phyloP scores from a whole-genome alignment of 2,888 invertebrate genomes.

The Physocephala rufipes region DNA sequence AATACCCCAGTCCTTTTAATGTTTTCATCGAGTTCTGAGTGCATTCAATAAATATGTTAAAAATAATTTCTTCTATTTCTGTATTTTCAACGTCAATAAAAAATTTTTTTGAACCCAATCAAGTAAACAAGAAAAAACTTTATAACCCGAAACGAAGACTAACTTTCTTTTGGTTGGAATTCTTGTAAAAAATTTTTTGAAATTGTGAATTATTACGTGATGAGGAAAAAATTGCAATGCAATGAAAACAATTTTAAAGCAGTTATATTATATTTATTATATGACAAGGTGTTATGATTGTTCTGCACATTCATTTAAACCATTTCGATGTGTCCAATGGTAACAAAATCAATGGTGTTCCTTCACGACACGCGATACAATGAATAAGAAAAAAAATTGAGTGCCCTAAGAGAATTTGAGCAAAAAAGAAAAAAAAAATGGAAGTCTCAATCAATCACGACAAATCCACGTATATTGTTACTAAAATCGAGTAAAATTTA shows the following conservation, averaged over 20 bases:
- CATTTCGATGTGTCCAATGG: neutral
- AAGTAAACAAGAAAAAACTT: neutral
- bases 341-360: neutral
- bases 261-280: constrained; percentile 13
- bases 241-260: constrained; percentile 8
- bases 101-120: constrained; percentile 1
- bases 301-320: constrained; percentile 9
- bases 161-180: neutral
- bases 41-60: constrained; percentile 17
- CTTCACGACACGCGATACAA: neutral
- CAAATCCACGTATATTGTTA: neutral
- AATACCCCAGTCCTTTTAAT: constrained; percentile 17
- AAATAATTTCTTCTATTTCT: neutral
- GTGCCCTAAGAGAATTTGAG: constrained; percentile 7
- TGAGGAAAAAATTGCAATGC: constrained; percentile 17
- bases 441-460: neutral
- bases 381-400: constrained; percentile 13
- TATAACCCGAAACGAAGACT: neutral
- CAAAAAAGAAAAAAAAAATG: neutral
- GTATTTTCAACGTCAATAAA: neutral
- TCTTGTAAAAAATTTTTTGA: neutral
- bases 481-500: neutral
- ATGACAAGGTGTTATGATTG: constrained; percentile 25
- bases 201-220: constrained; percentile 17
- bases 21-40: constrained; percentile 27